Percentiles rank a stretch among this genome's conserved stretches.
phyloP scores from a whole-genome alignment of 2,113 vertebrate species.

The Callopanchax toddi region DNA sequence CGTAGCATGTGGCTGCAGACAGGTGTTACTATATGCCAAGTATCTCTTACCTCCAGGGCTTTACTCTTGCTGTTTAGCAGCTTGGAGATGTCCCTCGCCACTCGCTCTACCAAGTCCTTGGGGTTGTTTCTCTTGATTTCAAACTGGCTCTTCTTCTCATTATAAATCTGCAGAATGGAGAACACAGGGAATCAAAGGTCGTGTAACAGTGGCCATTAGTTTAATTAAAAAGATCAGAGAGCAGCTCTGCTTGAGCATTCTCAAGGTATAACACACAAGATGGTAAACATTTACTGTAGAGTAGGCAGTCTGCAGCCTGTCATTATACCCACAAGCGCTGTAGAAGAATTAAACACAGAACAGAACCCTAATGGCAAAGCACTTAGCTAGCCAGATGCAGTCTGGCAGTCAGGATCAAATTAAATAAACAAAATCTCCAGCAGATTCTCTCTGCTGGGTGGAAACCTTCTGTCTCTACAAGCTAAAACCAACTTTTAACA shows the following conservation, averaged over 20 bases:
- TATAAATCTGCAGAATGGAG: constrained; percentile 88
- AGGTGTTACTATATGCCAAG: constrained; percentile 2
- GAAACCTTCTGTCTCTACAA: constrained; percentile 35
- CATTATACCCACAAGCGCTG: constrained; percentile 39
- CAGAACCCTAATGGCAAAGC: constrained; percentile 58
- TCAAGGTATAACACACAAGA: constrained; percentile 26
- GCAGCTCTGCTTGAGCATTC: constrained; percentile 43
- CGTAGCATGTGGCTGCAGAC: constrained; percentile 5
- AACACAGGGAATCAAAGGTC: constrained; percentile 39
- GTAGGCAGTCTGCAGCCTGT: constrained; percentile 41
- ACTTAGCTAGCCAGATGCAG: constrained; percentile 59
- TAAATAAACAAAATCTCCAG: constrained; percentile 60
- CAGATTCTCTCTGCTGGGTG: constrained; percentile 40
- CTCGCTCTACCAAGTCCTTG: constrained; percentile 93
- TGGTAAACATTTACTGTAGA: constrained; percentile 57
- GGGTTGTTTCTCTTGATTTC: constrained; percentile 94
- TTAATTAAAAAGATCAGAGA: constrained; percentile 46
- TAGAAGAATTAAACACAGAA: constrained; percentile 59
- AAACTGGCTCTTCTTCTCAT: constrained; percentile 93
- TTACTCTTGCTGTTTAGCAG: constrained; percentile 95
- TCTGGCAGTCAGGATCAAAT: constrained; percentile 56
- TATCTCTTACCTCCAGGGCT: constrained; percentile 91
- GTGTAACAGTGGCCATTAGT: constrained; percentile 37
- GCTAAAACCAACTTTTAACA: neutral
- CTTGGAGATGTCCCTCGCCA: constrained; percentile 93